Percentiles rank a stretch among this genome's conserved stretches.
Conservation (phyloP, 1,140 invertebrate genomes). For the Eupeodes corollae region DNA sequence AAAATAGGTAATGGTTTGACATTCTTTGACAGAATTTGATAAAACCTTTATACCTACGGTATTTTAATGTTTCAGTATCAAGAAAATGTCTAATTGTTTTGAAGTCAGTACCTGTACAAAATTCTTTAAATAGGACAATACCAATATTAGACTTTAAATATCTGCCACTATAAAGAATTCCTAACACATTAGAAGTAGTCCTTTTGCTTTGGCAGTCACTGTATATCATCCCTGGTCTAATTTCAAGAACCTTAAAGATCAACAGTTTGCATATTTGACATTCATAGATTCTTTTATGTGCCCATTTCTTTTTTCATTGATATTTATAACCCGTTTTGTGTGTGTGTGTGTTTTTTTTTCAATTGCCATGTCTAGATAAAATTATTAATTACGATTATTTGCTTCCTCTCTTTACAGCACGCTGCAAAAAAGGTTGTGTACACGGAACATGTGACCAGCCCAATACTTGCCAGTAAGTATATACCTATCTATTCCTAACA, state of each 20-base stretch:
- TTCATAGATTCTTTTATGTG: too few species aligned
- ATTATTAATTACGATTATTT: constrained; percentile 37
- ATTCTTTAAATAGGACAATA: too few species aligned
- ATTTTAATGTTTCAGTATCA: too few species aligned
- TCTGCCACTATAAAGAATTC: background rate
- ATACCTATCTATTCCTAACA: background rate
- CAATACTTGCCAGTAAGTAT: constrained; percentile 91
- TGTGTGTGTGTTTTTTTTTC: constrained; percentile 9
- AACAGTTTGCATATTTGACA: too few species aligned
- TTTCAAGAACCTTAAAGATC: too few species aligned
- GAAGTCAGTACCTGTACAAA: too few species aligned
- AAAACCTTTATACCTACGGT: too few species aligned
- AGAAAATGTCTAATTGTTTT: too few species aligned
- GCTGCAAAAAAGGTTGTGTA: constrained; percentile 84
- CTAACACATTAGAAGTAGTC: background rate
- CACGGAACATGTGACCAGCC: constrained; percentile 86
- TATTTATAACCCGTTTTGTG: constrained; percentile 9
- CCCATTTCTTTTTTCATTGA: background rate
- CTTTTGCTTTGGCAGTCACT: background rate
- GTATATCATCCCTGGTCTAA: constrained; percentile 2
- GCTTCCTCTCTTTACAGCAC: constrained; percentile 66
- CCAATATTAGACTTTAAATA: too few species aligned
- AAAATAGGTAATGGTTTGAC: too few species aligned
- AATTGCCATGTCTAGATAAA: constrained; percentile 4
- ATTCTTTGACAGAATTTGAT: too few species aligned